Conservation (phyloP, 1,140 invertebrate species). For the Trichomalopsis sarcophagae region DNA sequence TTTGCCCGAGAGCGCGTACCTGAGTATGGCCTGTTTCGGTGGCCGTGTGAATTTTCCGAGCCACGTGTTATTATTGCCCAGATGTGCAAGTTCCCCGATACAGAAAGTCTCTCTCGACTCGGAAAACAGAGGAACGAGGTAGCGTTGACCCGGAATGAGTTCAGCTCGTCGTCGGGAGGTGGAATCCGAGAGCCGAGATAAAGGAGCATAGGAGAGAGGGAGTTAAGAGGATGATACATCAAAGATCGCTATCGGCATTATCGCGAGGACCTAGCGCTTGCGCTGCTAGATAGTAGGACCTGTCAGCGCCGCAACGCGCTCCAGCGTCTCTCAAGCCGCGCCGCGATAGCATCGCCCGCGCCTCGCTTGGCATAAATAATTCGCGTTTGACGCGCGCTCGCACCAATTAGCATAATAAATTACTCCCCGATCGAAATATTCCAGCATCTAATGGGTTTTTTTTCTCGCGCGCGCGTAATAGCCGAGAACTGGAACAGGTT, state of each 20-base stretch:
- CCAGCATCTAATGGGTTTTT: not conserved
- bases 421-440: slow-evolving; percentile 1
- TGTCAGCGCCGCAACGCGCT: slow-evolving; percentile 38
- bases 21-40: not conserved
- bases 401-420: slow-evolving; percentile 47
- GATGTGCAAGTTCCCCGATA: not conserved
- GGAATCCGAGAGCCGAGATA: slow-evolving; percentile 42
- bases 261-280: slow-evolving; percentile 26
- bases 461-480: not conserved
- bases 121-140: not conserved
- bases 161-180: slow-evolving; percentile 19
- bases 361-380: slow-evolving; percentile 35
- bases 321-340: not conserved
- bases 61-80: not conserved
- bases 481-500: not conserved
- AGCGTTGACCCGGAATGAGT: slow-evolving; percentile 46
- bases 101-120: not conserved
- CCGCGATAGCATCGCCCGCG: slow-evolving; percentile 18
- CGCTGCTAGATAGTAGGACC: slow-evolving; percentile 33
- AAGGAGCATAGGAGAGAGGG: slow-evolving; percentile 21
- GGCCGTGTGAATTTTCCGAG: slow-evolving; percentile 37
- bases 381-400: not conserved
- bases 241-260: slow-evolving; percentile 50
- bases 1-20: slow-evolving; percentile 16
- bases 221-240: slow-evolving; percentile 51